Percentiles rank a stretch among this genome's conserved stretches.
phyloP scores from a whole-genome alignment of 1,140 invertebrate species.

The Probaryconus sp. region DNA sequence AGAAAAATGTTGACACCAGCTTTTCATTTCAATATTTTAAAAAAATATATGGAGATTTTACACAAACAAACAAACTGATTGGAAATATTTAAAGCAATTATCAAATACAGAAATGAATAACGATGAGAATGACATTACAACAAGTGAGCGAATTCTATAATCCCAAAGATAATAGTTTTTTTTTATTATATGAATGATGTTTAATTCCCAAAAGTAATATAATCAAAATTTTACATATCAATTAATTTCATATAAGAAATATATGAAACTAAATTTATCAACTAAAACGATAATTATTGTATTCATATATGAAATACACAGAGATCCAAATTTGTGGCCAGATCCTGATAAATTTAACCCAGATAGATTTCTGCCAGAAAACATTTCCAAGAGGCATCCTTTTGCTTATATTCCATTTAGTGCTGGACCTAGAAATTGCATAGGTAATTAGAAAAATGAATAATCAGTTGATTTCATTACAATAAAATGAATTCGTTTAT shows the following conservation, averaged over 20 bases:
- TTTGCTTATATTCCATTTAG: conserved; percentile 5
- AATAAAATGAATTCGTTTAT: too few relatives aligned
- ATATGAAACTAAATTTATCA: neutral
- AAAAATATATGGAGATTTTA: conserved; percentile 83
- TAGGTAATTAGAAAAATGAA: neutral
- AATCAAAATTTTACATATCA: too few relatives aligned
- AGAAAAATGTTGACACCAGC: conserved; percentile 91
- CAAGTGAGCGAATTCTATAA: too few relatives aligned
- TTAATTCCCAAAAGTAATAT: too few relatives aligned
- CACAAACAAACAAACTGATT: conserved; percentile 57
- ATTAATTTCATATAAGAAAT: neutral
- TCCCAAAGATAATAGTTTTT: too few relatives aligned
- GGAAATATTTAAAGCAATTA: conserved; percentile 11
- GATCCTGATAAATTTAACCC: conserved; percentile 23
- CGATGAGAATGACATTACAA: too few relatives aligned
- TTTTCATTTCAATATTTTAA: conserved; percentile 93
- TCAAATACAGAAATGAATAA: conserved; percentile 64
- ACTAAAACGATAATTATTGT: neutral
- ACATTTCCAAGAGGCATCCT: neutral
- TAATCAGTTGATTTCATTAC: too few relatives aligned
- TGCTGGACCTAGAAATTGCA: conserved; percentile 6
- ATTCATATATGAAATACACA: neutral
- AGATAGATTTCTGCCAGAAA: conserved; percentile 20
- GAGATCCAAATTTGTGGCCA: neutral
- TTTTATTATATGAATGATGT: too few relatives aligned